phyloP scores from a whole-genome alignment of 2,888 invertebrate species.

The Isoperla grammatica region DNA sequence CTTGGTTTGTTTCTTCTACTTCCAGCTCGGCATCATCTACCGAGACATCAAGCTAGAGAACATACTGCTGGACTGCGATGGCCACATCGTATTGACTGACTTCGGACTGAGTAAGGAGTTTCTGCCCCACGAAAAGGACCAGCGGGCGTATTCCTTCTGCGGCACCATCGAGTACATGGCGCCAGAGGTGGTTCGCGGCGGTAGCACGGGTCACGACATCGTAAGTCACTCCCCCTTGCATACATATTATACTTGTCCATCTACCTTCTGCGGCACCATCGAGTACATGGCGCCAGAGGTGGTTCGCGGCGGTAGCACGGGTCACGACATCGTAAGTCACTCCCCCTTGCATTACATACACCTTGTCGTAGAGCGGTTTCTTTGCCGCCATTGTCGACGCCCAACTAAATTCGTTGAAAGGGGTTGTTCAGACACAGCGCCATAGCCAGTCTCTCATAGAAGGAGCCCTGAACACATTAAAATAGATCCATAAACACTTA shows the following conservation, averaged over 20 bases:
- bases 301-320: conserved; percentile 73
- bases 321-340: conserved; percentile 88
- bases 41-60: conserved; percentile 97
- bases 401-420: too few species aligned
- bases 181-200: conserved; percentile 73
- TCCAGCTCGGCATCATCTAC: conserved; percentile 94
- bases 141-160: conserved; percentile 93
- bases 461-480: too few species aligned
- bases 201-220: conserved; percentile 88
- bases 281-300: conserved; percentile 96
- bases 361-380: too few species aligned
- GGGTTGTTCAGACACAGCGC: too few species aligned
- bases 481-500: too few species aligned
- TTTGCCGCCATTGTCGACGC: too few species aligned
- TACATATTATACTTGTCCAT: too few species aligned
- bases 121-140: conserved; percentile 62
- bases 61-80: conserved; percentile 87
- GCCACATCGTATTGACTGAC: conserved; percentile 95
- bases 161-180: conserved; percentile 99
- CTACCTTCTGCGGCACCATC: conserved; percentile 98
- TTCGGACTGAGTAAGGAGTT: conserved; percentile 97
- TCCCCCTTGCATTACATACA: neutral
- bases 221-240: conserved; percentile 55
- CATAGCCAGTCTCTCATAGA: too few species aligned
- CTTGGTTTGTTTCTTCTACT: conserved; percentile 36